Percentiles rank a stretch among this genome's conserved stretches.
phyloP scores from a whole-genome alignment of 2,113 vertebrate genomes.

The Galbula dea region DNA sequence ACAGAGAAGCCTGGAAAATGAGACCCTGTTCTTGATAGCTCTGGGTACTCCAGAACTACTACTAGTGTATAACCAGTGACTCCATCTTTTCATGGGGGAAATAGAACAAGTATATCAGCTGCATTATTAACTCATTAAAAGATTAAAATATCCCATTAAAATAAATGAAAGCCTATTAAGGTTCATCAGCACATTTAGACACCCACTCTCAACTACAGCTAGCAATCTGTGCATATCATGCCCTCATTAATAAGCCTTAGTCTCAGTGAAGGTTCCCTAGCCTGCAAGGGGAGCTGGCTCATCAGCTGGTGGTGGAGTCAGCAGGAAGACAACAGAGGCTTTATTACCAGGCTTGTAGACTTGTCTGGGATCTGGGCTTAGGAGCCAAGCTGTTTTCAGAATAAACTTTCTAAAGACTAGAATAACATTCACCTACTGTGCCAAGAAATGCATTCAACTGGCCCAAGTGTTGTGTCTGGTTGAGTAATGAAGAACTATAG shows the following conservation, averaged over 20 bases:
- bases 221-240: fast-evolving
- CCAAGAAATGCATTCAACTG: background rate
- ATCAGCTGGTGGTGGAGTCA: background rate
- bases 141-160: background rate
- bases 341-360: background rate
- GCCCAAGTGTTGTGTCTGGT: background rate
- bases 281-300: background rate
- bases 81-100: background rate
- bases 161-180: background rate
- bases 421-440: background rate
- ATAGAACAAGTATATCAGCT: background rate
- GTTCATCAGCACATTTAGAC: background rate
- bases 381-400: background rate
- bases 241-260: background rate
- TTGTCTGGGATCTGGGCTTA: background rate
- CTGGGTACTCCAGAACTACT: background rate
- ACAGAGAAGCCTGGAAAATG: background rate
- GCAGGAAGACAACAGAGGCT: background rate
- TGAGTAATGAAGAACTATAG: background rate
- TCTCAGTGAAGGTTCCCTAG: background rate
- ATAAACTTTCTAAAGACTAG: background rate
- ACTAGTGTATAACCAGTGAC: background rate
- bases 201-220: background rate
- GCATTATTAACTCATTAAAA: background rate
- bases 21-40: background rate